phyloP scores from a whole-genome alignment of 2,797 vertebrate genomes.

The Anas georgica region DNA sequence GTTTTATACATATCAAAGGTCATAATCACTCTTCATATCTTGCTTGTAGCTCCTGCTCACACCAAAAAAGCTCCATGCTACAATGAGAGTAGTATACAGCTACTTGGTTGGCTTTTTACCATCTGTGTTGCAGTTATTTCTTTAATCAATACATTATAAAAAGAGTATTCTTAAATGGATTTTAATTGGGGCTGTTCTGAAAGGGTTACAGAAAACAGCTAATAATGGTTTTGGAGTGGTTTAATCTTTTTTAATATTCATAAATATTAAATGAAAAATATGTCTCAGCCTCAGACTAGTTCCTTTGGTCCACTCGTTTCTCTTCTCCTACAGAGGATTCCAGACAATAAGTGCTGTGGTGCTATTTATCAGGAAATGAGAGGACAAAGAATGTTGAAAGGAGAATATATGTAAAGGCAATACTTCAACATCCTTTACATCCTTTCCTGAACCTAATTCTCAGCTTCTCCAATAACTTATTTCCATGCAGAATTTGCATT shows the following conservation, averaged over 20 bases:
- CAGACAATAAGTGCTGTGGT: constrained; percentile 40
- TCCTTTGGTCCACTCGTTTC: constrained; percentile 22
- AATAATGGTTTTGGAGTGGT: neutral
- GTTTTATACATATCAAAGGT: neutral
- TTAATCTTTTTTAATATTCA: constrained; percentile 26
- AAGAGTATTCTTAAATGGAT: neutral
- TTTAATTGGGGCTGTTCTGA: neutral
- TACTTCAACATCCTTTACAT: neutral
- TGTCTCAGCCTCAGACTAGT: neutral
- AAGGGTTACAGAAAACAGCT: constrained; percentile 1
- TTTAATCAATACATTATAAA: neutral
- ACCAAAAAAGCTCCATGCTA: neutral
- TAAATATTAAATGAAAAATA: constrained; percentile 26
- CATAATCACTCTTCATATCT: neutral
- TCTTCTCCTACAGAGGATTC: constrained; percentile 42
- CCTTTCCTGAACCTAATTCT: neutral
- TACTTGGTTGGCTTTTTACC: neutral
- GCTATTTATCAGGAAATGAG: constrained; percentile 29
- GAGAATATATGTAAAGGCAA: neutral
- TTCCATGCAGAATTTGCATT: neutral
- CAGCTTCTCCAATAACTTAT: neutral
- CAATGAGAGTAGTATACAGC: neutral
- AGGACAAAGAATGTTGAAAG: constrained; percentile 43
- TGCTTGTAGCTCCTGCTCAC: neutral
- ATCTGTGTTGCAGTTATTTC: neutral